Base-by-base conservation (phyloP, 1,140 invertebrate species). In the Rhopalosiphum padi region DNA sequence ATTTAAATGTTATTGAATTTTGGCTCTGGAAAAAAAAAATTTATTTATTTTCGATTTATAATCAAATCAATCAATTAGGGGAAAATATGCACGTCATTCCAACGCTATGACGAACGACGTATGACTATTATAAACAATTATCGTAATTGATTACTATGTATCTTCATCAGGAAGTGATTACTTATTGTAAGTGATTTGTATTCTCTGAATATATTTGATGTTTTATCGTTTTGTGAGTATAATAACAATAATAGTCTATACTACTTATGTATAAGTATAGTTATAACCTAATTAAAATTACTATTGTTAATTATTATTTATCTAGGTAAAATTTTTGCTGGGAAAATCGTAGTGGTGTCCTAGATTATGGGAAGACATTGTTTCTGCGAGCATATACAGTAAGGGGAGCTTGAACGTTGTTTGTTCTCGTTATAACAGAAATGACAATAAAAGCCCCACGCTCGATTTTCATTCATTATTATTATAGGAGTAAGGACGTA, bases 281-380 rank as follows among this genome's bases (percentile, higher is more conserved):
- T 37, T 55, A 37, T 89, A 89, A 89, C 88, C 51, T 55, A 55
- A 89, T 89, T 89, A 89, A 89, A 55, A 41, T 89, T 43, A 11
- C 88, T 41, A 53, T 89, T 89, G 88, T 89, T 89, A 89, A 89
- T 89, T 89, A 89, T 89, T 55, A 55, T 89, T 53, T 89, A 41
- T 89, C 51, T 41, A n/a, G 51, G 48, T 55, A 48, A 35, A 35
- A 55, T 89, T 89, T 51, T 55, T 23, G 88, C 8, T 55, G 88
- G 48, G 88, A 89, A 89, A 89, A 89, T 51, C 48, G 2, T 21
- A 18, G 48, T 41, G 35, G 35, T 89, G 88, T 89, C 88, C 88
- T 37, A 89, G 48, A 55, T 89, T 89, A 11, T 25, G 22, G 35
- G n/a, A 53, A 89, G 48, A 89, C 88, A 89, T 89, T 89, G 88